These are phyloP conservation scores for Hesperophylax magnus DNA, from an alignment of 1,140 invertebrate genomes.

Conservation along the genomic window DNA sequence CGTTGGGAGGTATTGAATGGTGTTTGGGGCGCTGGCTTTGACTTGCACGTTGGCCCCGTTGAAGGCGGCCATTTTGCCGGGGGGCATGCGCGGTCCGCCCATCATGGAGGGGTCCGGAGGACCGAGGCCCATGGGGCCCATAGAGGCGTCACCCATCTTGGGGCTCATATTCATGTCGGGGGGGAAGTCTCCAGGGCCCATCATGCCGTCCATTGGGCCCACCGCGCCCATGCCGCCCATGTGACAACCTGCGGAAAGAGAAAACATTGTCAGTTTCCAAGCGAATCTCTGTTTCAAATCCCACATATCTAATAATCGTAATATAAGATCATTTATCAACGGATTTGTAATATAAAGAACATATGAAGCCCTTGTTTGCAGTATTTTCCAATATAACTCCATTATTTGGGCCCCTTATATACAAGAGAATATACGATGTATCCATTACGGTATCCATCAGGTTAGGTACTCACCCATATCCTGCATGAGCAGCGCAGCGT, in stretches of 20 bases:
- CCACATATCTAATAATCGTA: too few relatives aligned
- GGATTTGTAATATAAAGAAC: too few relatives aligned
- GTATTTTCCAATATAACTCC: too few relatives aligned
- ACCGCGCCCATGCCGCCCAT: conserved; percentile 71
- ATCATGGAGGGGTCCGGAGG: conserved; percentile 67
- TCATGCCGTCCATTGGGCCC: conserved; percentile 69
- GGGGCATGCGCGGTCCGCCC: conserved; percentile 69
- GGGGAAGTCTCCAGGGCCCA: conserved; percentile 68
- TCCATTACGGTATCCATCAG: too few relatives aligned
- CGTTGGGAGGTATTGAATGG: conserved; percentile 97
- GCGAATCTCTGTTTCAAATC: too few relatives aligned
- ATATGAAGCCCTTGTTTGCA: too few relatives aligned
- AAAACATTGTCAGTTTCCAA: neutral
- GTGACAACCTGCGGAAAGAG: conserved; percentile 64
- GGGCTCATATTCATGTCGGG: conserved; percentile 74
- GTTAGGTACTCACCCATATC: conserved; percentile 49
- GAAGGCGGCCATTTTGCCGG: conserved; percentile 77
- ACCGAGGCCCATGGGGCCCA: conserved; percentile 69
- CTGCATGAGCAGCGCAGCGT: conserved; percentile 53
- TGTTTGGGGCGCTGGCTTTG: conserved; percentile 96
- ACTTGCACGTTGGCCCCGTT: conserved; percentile 92
- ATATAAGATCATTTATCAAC: too few relatives aligned
- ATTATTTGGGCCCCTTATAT: too few relatives aligned
- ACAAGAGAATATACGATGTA: too few relatives aligned
- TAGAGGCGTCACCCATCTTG: conserved; percentile 72